phyloP scores from a whole-genome alignment of 2,797 vertebrate species.

The Anabas testudineus region DNA sequence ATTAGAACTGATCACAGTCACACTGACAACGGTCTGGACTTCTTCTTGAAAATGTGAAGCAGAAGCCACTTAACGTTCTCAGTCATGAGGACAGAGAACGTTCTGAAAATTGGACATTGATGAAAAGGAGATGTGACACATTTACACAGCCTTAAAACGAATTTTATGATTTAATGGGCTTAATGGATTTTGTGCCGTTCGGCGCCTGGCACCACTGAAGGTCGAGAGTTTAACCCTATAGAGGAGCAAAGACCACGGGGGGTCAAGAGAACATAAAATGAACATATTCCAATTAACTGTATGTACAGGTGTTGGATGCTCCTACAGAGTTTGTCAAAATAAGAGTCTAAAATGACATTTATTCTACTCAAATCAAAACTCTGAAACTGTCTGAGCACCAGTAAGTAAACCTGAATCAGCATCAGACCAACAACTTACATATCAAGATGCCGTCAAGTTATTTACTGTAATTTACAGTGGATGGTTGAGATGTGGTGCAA shows the following conservation, averaged over 20 bases:
- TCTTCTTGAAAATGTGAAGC: constrained; percentile 8
- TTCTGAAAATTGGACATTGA: constrained; percentile 22
- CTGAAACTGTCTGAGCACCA: too few relatives aligned
- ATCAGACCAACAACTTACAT: too few relatives aligned
- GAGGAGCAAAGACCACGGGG: background rate
- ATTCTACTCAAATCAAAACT: too few relatives aligned
- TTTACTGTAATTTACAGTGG: too few relatives aligned
- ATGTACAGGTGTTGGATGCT: too few relatives aligned
- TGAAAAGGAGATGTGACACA: constrained; percentile 27
- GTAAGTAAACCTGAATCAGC: too few relatives aligned
- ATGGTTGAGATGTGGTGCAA: too few relatives aligned
- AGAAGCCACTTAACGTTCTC: background rate
- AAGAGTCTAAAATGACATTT: too few relatives aligned
- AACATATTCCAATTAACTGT: too few relatives aligned
- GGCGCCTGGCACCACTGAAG: constrained; percentile 7
- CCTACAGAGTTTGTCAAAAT: too few relatives aligned
- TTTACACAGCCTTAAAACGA: constrained; percentile 25
- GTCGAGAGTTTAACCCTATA: background rate
- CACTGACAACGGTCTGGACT: background rate
- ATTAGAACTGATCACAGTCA: constrained; percentile 1
- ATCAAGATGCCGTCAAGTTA: too few relatives aligned
- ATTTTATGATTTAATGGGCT: constrained; percentile 56
- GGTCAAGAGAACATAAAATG: too few relatives aligned
- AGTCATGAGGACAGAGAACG: constrained; percentile 8
- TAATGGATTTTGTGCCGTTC: constrained; percentile 37